Percentiles rank a stretch among this genome's conserved stretches.
phyloP scores from a whole-genome alignment of 2,113 vertebrate genomes.

The Sorex fumeus region DNA sequence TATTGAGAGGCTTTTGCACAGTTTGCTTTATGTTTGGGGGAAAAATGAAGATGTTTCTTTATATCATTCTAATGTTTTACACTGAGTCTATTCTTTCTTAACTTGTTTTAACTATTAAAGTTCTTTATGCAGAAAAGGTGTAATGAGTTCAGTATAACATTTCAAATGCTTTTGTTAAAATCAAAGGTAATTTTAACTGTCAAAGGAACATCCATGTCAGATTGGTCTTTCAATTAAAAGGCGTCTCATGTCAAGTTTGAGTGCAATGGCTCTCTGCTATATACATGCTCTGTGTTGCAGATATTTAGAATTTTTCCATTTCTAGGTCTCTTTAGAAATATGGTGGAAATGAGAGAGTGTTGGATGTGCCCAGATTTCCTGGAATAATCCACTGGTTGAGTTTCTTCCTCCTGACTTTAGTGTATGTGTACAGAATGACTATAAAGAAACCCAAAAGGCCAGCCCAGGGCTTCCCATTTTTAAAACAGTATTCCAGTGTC shows the following conservation, averaged over 20 bases:
- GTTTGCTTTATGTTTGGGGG: slow-evolving; percentile 69
- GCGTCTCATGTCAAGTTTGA: slow-evolving; percentile 80
- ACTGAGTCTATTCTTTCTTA: slow-evolving; percentile 75
- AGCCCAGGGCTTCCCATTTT: slow-evolving; percentile 37
- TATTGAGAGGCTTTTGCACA: slow-evolving; percentile 50
- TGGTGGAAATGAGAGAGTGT: slow-evolving; percentile 59
- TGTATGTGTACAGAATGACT: neutral
- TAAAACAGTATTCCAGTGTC: slow-evolving; percentile 47
- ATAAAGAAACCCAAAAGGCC: slow-evolving; percentile 37
- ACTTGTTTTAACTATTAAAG: slow-evolving; percentile 78
- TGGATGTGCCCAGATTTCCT: slow-evolving; percentile 71
- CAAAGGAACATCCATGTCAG: slow-evolving; percentile 84
- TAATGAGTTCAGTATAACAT: slow-evolving; percentile 81
- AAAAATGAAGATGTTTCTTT: slow-evolving; percentile 72
- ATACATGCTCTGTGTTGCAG: slow-evolving; percentile 61
- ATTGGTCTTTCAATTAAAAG: slow-evolving; percentile 84
- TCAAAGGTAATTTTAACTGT: slow-evolving; percentile 86
- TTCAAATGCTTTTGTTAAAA: slow-evolving; percentile 82
- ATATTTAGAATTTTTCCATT: slow-evolving; percentile 78
- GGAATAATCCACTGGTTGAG: neutral
- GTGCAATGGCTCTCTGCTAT: slow-evolving; percentile 69
- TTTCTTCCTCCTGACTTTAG: neutral
- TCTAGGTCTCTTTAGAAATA: slow-evolving; percentile 72
- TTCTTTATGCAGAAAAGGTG: slow-evolving; percentile 81
- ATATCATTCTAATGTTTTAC: slow-evolving; percentile 75